These are phyloP conservation scores for Puma concolor DNA, from an alignment of 2,113 vertebrate species.

Conservation along the genomic window DNA sequence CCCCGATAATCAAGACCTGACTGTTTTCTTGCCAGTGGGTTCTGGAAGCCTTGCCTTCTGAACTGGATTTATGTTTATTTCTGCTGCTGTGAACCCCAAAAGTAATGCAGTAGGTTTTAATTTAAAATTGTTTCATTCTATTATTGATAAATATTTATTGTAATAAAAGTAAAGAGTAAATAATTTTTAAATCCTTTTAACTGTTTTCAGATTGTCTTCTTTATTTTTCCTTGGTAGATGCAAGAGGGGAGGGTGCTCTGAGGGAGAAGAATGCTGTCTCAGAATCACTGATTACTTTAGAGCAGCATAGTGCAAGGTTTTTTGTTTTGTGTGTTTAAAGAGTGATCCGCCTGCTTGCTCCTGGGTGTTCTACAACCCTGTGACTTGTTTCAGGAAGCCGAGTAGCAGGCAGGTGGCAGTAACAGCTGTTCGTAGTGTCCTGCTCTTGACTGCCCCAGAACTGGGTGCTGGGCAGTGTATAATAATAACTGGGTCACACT, in stretches of 20 bases:
- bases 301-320: background rate
- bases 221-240: background rate
- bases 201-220: constrained; percentile 41
- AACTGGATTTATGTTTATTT: constrained; percentile 61
- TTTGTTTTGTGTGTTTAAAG: background rate
- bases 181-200: constrained; percentile 84
- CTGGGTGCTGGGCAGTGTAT: background rate
- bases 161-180: constrained; percentile 80
- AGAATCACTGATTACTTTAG: background rate
- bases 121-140: constrained; percentile 73
- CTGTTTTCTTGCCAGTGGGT: constrained; percentile 34
- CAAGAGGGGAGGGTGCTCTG: background rate
- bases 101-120: constrained; percentile 74
- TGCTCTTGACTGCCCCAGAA: background rate
- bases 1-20: constrained; percentile 46
- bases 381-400: background rate
- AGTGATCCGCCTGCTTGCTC: background rate
- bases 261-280: background rate
- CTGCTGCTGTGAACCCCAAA: constrained; percentile 57
- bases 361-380: background rate
- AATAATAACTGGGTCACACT: background rate
- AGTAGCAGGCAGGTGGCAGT: background rate
- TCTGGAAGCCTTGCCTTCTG: background rate
- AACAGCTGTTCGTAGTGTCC: background rate
- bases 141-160: constrained; percentile 85